Percentiles rank a stretch among this genome's conserved stretches.
phyloP scores from a whole-genome alignment of 2,113 vertebrate species.

The Polypterus bichir region DNA sequence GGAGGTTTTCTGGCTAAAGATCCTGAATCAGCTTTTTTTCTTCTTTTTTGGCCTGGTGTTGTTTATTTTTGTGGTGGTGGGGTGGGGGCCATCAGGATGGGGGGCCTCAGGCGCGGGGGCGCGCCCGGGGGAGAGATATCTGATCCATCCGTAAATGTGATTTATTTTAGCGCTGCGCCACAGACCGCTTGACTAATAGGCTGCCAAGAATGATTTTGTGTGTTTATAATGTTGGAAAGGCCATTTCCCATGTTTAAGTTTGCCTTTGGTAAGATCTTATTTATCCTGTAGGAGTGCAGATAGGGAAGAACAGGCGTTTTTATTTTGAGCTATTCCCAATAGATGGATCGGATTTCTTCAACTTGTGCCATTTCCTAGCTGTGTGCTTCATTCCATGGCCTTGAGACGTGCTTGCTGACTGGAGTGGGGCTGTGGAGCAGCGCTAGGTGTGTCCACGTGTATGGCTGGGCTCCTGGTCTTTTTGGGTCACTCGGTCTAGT shows the following conservation, averaged over 20 bases:
- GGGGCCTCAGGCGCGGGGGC: too few species aligned
- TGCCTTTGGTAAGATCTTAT: conserved; percentile 62
- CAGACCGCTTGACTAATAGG: conserved; percentile 40
- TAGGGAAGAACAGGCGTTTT: conserved; percentile 63
- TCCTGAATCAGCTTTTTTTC: conserved; percentile 51
- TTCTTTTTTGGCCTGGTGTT: conserved; percentile 41
- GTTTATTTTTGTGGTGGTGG: conserved; percentile 56
- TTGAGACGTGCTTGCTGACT: conserved; percentile 19
- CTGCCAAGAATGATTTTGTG: conserved; percentile 61
- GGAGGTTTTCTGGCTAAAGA: conserved; percentile 53
- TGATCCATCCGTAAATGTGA: conserved; percentile 60
- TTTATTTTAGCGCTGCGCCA: conserved; percentile 64
- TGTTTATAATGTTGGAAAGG: conserved; percentile 64
- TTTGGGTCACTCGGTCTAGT: too few species aligned
- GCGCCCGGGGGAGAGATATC: conserved; percentile 46
- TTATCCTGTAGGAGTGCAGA: conserved; percentile 60
- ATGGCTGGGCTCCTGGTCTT: too few species aligned
- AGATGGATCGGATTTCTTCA: conserved; percentile 54
- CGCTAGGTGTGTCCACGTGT: too few species aligned
- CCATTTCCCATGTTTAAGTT: conserved; percentile 60
- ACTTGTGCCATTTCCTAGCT: conserved; percentile 49
- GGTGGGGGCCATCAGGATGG: too few species aligned
- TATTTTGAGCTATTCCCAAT: conserved; percentile 66
- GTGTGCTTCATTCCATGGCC: conserved; percentile 49
- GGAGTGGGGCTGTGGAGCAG: too few species aligned